Percentiles rank a stretch among this genome's conserved stretches.
Conservation (phyloP, 2,113 vertebrate species). For the Mola mola region DNA sequence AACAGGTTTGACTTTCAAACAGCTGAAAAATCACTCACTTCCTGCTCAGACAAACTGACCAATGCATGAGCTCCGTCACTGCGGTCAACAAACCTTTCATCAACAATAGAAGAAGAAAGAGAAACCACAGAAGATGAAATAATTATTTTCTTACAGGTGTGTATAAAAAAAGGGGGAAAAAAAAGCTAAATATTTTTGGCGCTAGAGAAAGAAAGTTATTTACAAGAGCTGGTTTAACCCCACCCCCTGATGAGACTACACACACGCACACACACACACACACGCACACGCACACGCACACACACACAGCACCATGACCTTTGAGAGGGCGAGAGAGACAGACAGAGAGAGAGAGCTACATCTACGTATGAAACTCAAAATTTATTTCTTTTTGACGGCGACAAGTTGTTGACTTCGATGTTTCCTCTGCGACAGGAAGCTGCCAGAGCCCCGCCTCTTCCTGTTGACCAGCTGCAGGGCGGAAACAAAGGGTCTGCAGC, state of each 20-base stretch:
- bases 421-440: not conserved
- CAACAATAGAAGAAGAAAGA: conserved; percentile 23
- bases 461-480: not conserved
- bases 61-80: conserved; percentile 1
- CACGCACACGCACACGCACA: no score
- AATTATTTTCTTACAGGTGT: conserved; percentile 59
- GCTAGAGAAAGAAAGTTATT: conserved; percentile 76
- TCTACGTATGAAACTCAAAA: conserved; percentile 39
- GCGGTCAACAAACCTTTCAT: not conserved
- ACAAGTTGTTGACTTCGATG: not conserved
- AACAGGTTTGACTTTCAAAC: conserved; percentile 13
- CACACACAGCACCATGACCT: conserved; percentile 21
- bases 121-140: conserved; percentile 32
- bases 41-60: conserved; percentile 14
- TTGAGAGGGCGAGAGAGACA: conserved; percentile 1
- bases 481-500: conserved; percentile 9
- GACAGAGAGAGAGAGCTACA: conserved; percentile 9
- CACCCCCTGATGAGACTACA: not conserved
- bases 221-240: conserved; percentile 64
- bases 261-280: no score
- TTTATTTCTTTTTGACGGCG: conserved; percentile 16
- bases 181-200: conserved; percentile 36
- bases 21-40: conserved; percentile 9
- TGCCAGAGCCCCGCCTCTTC: not conserved
- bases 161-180: conserved; percentile 70